These are phyloP conservation scores for Danionella dracula DNA, from an alignment of 2,797 vertebrate genomes.

Conservation along the genomic window DNA sequence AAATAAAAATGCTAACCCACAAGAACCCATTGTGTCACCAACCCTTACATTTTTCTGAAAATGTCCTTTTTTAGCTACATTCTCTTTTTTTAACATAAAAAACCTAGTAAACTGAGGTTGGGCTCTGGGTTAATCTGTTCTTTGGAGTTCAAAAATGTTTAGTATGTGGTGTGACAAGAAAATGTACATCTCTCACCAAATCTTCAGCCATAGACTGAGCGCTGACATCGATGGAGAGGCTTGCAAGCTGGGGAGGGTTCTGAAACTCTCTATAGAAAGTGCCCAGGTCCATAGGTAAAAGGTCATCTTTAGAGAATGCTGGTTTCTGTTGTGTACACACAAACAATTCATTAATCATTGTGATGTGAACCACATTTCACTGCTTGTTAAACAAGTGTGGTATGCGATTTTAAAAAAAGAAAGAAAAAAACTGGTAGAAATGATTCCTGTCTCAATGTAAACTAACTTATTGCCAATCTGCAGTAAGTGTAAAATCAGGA, in stretches of 20 bases:
- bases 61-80: no score
- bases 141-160: background rate
- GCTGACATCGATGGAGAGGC: constrained; percentile 91
- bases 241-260: constrained; percentile 94
- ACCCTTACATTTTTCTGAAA: no score
- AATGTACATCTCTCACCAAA: constrained; percentile 72
- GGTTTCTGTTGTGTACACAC: constrained; percentile 73
- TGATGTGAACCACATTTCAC: background rate
- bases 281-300: constrained; percentile 95
- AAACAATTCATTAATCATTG: background rate
- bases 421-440: no score
- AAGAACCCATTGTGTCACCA: no score
- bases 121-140: background rate
- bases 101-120: no score
- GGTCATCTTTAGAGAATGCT: constrained; percentile 96
- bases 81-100: no score
- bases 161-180: background rate
- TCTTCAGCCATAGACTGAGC: constrained; percentile 98
- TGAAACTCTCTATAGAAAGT: constrained; percentile 98
- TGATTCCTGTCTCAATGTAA: no score
- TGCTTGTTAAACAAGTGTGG: background rate
- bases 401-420: no score
- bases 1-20: no score
- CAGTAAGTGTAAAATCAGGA: no score
- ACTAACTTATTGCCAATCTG: no score